Evolutionary conservation across 2,797 vertebrate species (phyloP).

Genomic region (Sphenodon punctatus): DNA sequence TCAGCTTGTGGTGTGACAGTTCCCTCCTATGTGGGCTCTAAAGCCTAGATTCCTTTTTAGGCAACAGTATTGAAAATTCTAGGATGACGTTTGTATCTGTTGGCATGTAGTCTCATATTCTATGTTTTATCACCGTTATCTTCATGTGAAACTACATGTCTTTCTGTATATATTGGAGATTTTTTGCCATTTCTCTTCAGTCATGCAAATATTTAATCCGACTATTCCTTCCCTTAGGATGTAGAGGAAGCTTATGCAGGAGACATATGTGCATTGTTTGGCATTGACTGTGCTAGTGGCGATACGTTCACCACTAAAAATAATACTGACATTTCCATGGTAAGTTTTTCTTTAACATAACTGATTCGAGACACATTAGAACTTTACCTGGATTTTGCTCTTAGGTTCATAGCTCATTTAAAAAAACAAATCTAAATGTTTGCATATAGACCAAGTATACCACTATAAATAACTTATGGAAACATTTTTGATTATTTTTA

Average conservation of each 20-base stretch:
- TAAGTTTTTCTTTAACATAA: slow-evolving; percentile 54
- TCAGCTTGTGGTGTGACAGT: accelerated
- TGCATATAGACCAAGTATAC: too few species aligned
- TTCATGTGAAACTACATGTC: not conserved
- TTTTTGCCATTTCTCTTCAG: not conserved
- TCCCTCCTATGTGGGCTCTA: too few species aligned
- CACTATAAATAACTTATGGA: not conserved
- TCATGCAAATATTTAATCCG: not conserved
- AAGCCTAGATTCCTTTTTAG: not conserved
- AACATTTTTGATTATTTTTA: not conserved
- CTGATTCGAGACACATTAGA: accelerated
- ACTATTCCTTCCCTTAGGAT: slow-evolving; percentile 79
- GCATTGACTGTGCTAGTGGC: slow-evolving; percentile 96
- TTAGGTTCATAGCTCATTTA: not conserved
- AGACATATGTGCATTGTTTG: slow-evolving; percentile 96
- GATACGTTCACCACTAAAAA: slow-evolving; percentile 90
- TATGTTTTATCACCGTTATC: too few species aligned
- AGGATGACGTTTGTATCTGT: not conserved
- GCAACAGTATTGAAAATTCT: not conserved
- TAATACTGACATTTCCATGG: slow-evolving; percentile 88
- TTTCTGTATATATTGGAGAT: not conserved
- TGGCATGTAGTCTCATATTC: not conserved
- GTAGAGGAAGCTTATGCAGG: slow-evolving; percentile 90
- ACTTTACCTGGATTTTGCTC: not conserved
- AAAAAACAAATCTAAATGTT: not conserved